Conservation (phyloP, 2,113 vertebrate genomes). For the Todiramphus saurophagus region DNA sequence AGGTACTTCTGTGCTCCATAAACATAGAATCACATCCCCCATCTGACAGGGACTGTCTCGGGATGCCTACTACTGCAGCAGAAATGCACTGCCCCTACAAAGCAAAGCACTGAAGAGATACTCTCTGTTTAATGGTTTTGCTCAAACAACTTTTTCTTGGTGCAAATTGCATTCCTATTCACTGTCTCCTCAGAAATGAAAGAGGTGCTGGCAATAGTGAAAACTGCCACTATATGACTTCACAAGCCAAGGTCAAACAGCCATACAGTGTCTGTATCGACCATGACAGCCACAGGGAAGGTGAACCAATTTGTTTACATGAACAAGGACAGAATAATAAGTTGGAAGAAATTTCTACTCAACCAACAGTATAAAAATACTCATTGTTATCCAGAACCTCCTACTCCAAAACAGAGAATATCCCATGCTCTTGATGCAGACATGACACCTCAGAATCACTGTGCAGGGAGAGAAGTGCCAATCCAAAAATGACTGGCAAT, state of each 20-base stretch:
- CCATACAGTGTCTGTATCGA: background rate
- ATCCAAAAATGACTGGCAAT: background rate
- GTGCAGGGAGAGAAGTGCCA: background rate
- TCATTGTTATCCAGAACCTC: background rate
- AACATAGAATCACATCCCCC: background rate
- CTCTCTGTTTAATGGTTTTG: background rate
- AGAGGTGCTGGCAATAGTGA: background rate
- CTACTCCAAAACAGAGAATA: background rate
- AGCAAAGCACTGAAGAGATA: background rate
- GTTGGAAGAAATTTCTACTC: background rate
- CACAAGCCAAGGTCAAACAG: background rate
- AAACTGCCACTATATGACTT: background rate
- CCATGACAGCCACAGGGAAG: background rate
- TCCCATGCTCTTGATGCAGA: background rate
- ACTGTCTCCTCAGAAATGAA: background rate
- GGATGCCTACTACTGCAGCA: background rate
- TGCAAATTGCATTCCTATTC: background rate
- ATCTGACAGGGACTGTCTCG: background rate
- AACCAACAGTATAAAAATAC: background rate
- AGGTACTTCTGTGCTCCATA: background rate
- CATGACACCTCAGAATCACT: background rate
- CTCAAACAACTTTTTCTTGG: background rate
- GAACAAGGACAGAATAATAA: background rate
- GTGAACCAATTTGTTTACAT: background rate
- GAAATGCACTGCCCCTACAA: background rate